Percentiles rank a stretch among this genome's conserved stretches.
phyloP scores from a whole-genome alignment of 2,888 invertebrate species.

The Palloptera scutellata region DNA sequence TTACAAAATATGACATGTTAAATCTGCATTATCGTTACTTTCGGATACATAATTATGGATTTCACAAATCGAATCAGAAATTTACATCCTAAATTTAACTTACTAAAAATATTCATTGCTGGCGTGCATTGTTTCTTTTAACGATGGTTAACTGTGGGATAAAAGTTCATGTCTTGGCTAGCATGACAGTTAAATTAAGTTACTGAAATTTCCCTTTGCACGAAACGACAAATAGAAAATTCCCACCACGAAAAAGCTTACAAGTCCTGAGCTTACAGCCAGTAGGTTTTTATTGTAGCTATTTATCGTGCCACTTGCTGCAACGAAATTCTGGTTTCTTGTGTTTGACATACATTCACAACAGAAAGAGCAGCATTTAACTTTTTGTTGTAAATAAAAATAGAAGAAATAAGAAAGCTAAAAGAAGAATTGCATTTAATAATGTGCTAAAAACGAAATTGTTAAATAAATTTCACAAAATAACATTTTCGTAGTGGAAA shows the following conservation, averaged over 20 bases:
- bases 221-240: no score
- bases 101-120: no score
- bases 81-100: no score
- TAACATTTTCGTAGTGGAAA: conserved; percentile 29
- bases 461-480: conserved; percentile 9
- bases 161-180: no score
- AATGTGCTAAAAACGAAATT: conserved; percentile 33
- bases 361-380: conserved; percentile 32
- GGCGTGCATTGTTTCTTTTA: no score
- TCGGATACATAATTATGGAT: no score
- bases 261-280: conserved; percentile 31
- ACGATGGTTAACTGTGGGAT: no score
- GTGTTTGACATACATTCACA: conserved; percentile 45
- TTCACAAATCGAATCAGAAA: no score
- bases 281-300: not conserved
- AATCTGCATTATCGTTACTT: no score
- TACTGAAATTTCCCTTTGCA: no score
- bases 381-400: conserved; percentile 42
- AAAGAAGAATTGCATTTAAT: conserved; percentile 32
- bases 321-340: conserved; percentile 31
- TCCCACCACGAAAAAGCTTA: conserved; percentile 9
- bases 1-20: no score
- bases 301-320: conserved; percentile 22
- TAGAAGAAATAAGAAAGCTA: conserved; percentile 11
- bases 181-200: no score